These are phyloP conservation scores for Leptobrachium leishanense DNA, from an alignment of 2,113 vertebrate genomes.

Conservation along the genomic window DNA sequence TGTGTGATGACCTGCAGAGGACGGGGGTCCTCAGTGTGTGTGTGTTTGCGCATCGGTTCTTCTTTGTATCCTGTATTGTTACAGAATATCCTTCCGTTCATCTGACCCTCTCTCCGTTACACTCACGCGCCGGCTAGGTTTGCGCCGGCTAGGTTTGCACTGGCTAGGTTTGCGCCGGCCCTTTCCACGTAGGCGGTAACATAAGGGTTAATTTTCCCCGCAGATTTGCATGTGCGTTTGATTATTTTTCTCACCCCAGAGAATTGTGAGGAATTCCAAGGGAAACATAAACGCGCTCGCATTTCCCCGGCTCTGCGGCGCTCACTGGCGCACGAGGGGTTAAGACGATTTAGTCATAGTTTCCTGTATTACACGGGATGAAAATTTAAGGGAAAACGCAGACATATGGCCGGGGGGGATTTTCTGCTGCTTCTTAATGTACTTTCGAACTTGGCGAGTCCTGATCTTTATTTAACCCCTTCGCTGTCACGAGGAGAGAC, in stretches of 20 bases:
- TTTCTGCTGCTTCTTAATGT: neutral
- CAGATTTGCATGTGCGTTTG: slow-evolving; percentile 15
- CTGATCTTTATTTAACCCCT: neutral
- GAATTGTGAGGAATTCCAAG: slow-evolving; percentile 19
- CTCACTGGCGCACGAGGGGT: slow-evolving; percentile 3
- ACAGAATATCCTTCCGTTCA: too few relatives aligned
- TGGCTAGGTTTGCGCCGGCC: too few relatives aligned
- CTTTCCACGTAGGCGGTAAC: neutral
- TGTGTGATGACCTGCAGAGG: too few relatives aligned
- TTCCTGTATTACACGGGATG: slow-evolving; percentile 37
- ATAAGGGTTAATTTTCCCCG: neutral
- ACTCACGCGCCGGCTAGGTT: too few relatives aligned
- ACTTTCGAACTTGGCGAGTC: neutral
- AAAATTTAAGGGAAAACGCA: slow-evolving; percentile 31
- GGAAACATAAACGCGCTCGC: neutral
- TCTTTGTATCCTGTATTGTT: too few relatives aligned
- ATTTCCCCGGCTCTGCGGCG: neutral
- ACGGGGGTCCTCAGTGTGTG: too few relatives aligned
- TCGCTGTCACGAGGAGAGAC: neutral
- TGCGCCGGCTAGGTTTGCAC: too few relatives aligned
- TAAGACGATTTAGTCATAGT: slow-evolving; percentile 46
- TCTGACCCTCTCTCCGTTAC: too few relatives aligned
- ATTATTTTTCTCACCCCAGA: slow-evolving; percentile 25
- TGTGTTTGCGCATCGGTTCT: too few relatives aligned
- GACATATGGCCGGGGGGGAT: slow-evolving; percentile 30